phyloP scores from a whole-genome alignment of 2,888 invertebrate species.

The Hoplodrina blanda region DNA sequence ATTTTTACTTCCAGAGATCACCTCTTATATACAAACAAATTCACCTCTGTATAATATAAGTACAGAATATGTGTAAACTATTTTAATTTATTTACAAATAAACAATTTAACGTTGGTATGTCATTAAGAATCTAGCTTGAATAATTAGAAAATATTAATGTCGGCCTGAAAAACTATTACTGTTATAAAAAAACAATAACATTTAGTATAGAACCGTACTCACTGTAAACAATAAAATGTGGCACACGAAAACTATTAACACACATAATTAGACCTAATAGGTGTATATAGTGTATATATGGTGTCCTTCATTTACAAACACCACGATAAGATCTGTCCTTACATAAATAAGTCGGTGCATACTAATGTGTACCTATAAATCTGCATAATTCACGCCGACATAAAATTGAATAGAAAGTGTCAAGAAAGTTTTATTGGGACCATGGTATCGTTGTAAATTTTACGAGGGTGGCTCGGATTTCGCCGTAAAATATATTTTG shows the following conservation, averaged over 20 bases:
- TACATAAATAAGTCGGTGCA: conserved; percentile 52
- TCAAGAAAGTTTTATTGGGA: conserved; percentile 60
- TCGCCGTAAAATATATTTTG: conserved; percentile 50
- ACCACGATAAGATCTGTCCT: conserved; percentile 50
- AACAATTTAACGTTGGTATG: conserved; percentile 18
- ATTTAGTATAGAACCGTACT: not conserved
- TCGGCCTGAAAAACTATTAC: conserved; percentile 21
- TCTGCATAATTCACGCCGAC: conserved; percentile 49
- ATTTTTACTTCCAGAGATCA: too few relatives aligned
- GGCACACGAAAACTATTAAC: conserved; percentile 45
- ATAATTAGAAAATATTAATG: conserved; percentile 27
- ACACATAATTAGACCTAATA: conserved; percentile 39
- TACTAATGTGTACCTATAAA: conserved; percentile 54
- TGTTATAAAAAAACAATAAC: conserved; percentile 17
- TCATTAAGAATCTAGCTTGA: conserved; percentile 17
- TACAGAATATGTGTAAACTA: not conserved
- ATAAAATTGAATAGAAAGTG: conserved; percentile 58
- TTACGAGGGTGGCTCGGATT: conserved; percentile 51
- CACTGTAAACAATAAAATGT: conserved; percentile 35
- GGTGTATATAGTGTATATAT: conserved; percentile 34
- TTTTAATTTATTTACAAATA: not conserved
- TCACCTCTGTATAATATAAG: too few relatives aligned
- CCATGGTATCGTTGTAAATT: conserved; percentile 55
- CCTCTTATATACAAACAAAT: too few relatives aligned
- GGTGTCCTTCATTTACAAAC: conserved; percentile 47